These are phyloP conservation scores for Saguinus imperator DNA, from an alignment of 2,113 vertebrate species.

Conservation along the genomic window DNA sequence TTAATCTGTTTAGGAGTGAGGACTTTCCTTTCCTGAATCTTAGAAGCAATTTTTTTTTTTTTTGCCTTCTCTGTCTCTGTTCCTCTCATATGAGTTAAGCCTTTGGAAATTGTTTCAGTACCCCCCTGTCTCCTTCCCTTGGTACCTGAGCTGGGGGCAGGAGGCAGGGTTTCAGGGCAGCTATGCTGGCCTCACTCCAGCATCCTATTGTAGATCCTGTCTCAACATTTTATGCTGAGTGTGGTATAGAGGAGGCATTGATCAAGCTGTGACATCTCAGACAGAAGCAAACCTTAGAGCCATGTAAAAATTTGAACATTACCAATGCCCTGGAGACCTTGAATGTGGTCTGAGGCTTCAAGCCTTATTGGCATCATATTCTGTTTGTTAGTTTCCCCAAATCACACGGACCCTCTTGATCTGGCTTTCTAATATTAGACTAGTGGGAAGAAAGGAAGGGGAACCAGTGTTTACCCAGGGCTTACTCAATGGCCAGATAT, in stretches of 20 bases:
- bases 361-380: background rate
- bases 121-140: background rate
- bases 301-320: background rate
- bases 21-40: background rate
- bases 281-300: background rate
- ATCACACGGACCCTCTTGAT: background rate
- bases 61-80: background rate
- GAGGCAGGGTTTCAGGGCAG: background rate
- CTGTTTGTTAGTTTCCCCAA: background rate
- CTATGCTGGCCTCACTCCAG: background rate
- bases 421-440: background rate
- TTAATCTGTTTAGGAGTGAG: background rate
- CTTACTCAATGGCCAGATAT: background rate
- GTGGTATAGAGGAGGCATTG: background rate
- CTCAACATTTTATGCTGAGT: background rate
- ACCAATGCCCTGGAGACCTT: background rate
- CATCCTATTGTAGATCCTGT: background rate
- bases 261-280: background rate
- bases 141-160: background rate
- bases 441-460: background rate
- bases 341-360: background rate
- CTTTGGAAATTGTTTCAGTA: background rate
- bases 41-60: background rate
- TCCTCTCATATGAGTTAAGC: accelerated
- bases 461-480: background rate